Percentiles rank a stretch among this genome's conserved stretches.
Conservation (phyloP, 2,888 invertebrate species). For the Antheraea assamensis region DNA sequence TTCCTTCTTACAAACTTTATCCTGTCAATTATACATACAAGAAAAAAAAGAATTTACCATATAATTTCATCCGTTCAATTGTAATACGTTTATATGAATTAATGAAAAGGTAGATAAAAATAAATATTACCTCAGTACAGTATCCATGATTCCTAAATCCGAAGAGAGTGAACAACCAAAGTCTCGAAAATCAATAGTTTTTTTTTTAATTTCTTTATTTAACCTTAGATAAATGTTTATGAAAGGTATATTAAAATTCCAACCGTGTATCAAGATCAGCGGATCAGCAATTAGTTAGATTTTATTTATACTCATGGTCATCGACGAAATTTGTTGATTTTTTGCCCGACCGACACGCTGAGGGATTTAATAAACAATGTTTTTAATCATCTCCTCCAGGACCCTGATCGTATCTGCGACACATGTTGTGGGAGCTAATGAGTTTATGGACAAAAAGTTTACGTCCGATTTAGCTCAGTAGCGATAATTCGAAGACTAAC, state of each 20-base stretch:
- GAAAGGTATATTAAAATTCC: not conserved
- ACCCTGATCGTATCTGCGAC: constrained; percentile 67
- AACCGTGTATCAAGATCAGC: not conserved
- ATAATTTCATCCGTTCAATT: no score
- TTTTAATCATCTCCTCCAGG: constrained; percentile 52
- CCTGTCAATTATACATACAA: no score
- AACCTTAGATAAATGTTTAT: not conserved
- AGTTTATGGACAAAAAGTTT: constrained; percentile 51
- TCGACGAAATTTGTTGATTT: constrained; percentile 49
- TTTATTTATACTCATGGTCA: constrained; percentile 46
- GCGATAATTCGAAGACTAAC: constrained; percentile 27
- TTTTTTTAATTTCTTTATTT: not conserved
- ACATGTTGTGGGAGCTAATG: constrained; percentile 74
- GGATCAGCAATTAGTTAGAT: constrained; percentile 20
- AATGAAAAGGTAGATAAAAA: no score
- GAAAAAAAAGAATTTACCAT: no score
- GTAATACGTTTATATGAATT: no score
- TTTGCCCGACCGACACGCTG: constrained; percentile 39
- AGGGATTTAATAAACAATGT: constrained; percentile 58
- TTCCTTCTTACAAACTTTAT: no score
- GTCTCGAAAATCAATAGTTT: not conserved
- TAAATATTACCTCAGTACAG: no score
- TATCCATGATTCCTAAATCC: no score
- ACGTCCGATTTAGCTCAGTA: not conserved
- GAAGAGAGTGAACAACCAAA: no score